These are phyloP conservation scores for Gastracanthus pulcherrimus DNA, from an alignment of 2,888 invertebrate genomes.

Conservation along the genomic window DNA sequence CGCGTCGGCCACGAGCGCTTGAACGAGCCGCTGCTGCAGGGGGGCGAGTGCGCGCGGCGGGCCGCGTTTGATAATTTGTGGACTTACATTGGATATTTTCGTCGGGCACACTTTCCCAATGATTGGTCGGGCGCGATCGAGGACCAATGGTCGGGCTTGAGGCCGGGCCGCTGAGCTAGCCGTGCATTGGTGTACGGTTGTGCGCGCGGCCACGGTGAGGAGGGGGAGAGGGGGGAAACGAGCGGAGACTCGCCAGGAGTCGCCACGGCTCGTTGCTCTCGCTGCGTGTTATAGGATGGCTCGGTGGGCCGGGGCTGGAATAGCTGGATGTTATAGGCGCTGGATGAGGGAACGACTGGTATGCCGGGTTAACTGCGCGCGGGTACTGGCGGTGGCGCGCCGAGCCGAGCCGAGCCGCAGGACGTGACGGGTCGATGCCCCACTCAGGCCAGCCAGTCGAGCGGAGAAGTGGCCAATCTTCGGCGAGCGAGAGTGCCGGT, in stretches of 20 bases:
- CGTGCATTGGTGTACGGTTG: constrained; percentile 88
- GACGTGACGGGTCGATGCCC: constrained; percentile 48
- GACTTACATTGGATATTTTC: constrained; percentile 87
- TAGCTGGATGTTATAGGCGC: too few relatives aligned
- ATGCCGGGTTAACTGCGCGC: too few relatives aligned
- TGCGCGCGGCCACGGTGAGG: too few relatives aligned
- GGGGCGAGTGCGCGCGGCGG: constrained; percentile 63
- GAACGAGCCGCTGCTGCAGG: too few relatives aligned
- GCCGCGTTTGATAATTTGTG: constrained; percentile 85
- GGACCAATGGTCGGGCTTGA: constrained; percentile 88
- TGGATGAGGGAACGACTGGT: too few relatives aligned
- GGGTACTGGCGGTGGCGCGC: too few relatives aligned
- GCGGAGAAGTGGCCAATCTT: constrained; percentile 35
- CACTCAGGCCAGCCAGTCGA: too few relatives aligned
- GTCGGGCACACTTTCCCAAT: constrained; percentile 88
- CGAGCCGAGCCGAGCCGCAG: neutral
- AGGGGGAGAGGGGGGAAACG: constrained; percentile 74
- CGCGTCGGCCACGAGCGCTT: neutral
- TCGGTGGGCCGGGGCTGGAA: too few relatives aligned
- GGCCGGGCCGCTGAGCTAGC: constrained; percentile 83
- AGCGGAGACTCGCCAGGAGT: constrained; percentile 57
- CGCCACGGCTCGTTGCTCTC: neutral
- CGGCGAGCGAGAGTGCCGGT: too few relatives aligned
- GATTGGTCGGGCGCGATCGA: constrained; percentile 91
- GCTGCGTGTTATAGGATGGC: too few relatives aligned